Conservation (phyloP, 2,888 invertebrate species). For the Masnerella sp. region DNA sequence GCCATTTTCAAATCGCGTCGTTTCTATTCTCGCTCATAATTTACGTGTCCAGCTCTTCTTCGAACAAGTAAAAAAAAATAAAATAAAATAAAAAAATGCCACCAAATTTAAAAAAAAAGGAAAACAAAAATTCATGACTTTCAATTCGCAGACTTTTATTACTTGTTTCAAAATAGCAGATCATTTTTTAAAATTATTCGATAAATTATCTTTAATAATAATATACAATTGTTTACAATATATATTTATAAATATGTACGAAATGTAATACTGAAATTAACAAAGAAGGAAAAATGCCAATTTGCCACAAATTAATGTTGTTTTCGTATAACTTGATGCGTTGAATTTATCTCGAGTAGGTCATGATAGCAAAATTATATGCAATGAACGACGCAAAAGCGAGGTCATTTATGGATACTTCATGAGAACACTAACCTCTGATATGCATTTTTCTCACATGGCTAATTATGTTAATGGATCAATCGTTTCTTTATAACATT, state of each 20-base stretch:
- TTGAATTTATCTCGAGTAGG: conserved; percentile 19
- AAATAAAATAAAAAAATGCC: conserved; percentile 50
- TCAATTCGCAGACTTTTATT: no score
- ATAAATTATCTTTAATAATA: no score
- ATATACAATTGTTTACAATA: no score
- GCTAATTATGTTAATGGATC: conserved; percentile 43
- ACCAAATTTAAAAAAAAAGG: no score
- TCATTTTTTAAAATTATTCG: no score
- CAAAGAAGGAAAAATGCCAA: no score
- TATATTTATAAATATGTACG: no score
- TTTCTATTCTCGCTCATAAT: conserved; percentile 24
- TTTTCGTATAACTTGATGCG: not conserved
- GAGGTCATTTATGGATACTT: conserved; percentile 27
- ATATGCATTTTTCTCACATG: conserved; percentile 20
- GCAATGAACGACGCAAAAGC: conserved; percentile 23
- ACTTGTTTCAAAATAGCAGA: no score
- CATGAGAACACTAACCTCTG: conserved; percentile 24
- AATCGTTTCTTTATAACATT: conserved; percentile 16
- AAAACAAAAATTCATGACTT: no score
- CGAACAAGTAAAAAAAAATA: conserved; percentile 40
- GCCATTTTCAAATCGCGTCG: conserved; percentile 30
- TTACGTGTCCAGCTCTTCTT: conserved; percentile 13
- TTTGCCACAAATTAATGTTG: not conserved
- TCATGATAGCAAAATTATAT: conserved; percentile 28
- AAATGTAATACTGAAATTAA: no score